Evolutionary conservation across 2,888 invertebrate genomes (phyloP), one percentile per base, ranked within the genome.

Genomic region (Aproaerema taeniolella): DNA sequence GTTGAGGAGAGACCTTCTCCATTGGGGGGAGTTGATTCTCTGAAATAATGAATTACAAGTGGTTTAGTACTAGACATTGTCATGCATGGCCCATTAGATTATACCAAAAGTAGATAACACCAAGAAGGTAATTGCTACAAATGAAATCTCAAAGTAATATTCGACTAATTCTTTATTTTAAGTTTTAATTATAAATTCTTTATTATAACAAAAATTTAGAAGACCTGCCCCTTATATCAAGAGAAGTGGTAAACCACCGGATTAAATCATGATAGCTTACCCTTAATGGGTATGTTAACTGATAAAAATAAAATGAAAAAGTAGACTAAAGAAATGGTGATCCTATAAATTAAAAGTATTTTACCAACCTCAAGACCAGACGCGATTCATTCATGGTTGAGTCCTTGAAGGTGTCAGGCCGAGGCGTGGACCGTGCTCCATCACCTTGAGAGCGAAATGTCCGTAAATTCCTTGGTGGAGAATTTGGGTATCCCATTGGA

Each of bases 1-100:
- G 89, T 86, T 46, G 93, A 87, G 6, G 92, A 91, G 46, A 93
- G 82, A 40, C 91, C 87, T 61, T 93, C 93, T 8, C 88, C 89
- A 47, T 76, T 87, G 17, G 89, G 89, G 17, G 93, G 93, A 15
- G 93, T 93, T 39, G 89, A 89, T 61, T 92, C 92, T 68, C 92
- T 91, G 63, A 28, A 69, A 68, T n/a, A 39, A 10, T 34, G 10
- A 15, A 35, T 2, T 20, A 8, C 4, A 20, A 20, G 20, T 20
- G 4, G 4, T 20, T 20, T 6, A 6, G 26, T 13, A 6, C 8
- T 17, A 30, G 30, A 30, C 31, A 17, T 37, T 29, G 7, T 31
- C 17, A 38, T 14, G 11, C 28, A 26, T 28, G 35, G 13, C 35
- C 35, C 11, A 15, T 15, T 2, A 10, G 26, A 35, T 35, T 25